A percentile compares a stretch with the other conserved stretches of the same genome.
Conservation (phyloP, 2,888 invertebrate species). For the Chloroclysta siterata region DNA sequence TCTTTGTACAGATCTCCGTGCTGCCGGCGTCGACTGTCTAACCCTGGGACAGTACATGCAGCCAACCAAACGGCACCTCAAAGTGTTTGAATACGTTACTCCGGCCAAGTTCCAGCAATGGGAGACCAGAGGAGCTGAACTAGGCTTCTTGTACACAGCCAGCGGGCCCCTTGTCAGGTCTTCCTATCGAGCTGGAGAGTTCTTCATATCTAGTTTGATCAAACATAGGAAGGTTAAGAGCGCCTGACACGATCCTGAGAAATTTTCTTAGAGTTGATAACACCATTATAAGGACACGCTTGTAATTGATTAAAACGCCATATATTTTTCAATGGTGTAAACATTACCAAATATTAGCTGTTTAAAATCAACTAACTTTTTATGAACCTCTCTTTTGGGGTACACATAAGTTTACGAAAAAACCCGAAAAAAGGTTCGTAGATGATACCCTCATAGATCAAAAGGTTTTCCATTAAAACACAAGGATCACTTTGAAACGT, state of each 20-base stretch:
- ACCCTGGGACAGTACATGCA: conserved; percentile 99
- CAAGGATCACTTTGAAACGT: no score
- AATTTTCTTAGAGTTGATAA: neutral
- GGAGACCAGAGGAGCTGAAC: conserved; percentile 91
- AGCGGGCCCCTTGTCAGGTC: conserved; percentile 98
- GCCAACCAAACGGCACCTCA: conserved; percentile 97
- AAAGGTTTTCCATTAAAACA: no score
- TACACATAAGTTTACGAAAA: no score
- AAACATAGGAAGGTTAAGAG: conserved; percentile 83
- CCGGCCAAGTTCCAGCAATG: conserved; percentile 96
- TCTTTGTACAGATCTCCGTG: conserved; percentile 87
- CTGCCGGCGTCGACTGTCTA: conserved; percentile 95
- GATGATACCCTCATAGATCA: no score
- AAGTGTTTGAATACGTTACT: conserved; percentile 97
- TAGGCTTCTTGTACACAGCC: conserved; percentile 98
- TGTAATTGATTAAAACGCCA: neutral
- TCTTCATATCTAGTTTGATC: conserved; percentile 93
- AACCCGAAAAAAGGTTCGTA: no score
- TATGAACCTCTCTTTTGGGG: no score
- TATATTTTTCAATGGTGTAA: no score
- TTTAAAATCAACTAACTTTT: no score
- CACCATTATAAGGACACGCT: no score
- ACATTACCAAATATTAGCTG: no score
- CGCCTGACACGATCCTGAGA: conserved; percentile 52
- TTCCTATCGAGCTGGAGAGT: conserved; percentile 99